Evolutionary conservation across 2,888 invertebrate species (phyloP), one percentile per base, ranked within the genome.

Genomic region (Boloria euphrosyne): DNA sequence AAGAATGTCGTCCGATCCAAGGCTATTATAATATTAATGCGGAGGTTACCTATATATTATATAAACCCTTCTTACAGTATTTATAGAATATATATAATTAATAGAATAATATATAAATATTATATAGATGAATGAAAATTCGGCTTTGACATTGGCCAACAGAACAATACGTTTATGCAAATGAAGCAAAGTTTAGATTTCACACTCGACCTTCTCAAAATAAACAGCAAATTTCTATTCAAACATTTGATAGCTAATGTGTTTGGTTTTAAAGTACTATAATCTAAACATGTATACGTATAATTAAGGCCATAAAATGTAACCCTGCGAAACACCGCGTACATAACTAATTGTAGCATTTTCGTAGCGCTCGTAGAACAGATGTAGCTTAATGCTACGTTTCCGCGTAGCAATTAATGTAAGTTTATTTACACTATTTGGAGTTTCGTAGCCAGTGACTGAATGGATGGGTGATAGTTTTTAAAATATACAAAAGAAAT

Each of bases 351-450:
- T 44, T 52, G 47, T 47, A 44, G 43, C 60, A 53, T 51, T 57
- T 65, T 57, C 68, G 65, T 68, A 68, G 65, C 65, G 27, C 65
- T 63, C 52, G 67, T 65, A 61, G 47, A 62, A 22, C 61, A 17
- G 14, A 52, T 57, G 61, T 68, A 61, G 67, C 67, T 60, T 64
- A 59, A 31, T 43, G 61, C 64, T 67, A 64, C 67, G 55, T 38
- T 57, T 60, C 47, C 64, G 50, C 66, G 64, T 67, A 67, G 64
- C 65, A 58, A 47, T 58, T 47, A 62, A 47, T 61, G 65, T 6
- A 31, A 50, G 27, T 50, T 57, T 50, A 63, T 63, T 64, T 64
- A 43, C 43, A 51, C 22, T 31, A 51, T 57, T 57, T 47, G 17
- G 14, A 43, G 54, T 38, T 47, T 18, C 27, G 31, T 54, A 31